These are phyloP conservation scores for Dolichomitus sp. DNA, from an alignment of 2,888 invertebrate genomes.

Conservation along the genomic window DNA sequence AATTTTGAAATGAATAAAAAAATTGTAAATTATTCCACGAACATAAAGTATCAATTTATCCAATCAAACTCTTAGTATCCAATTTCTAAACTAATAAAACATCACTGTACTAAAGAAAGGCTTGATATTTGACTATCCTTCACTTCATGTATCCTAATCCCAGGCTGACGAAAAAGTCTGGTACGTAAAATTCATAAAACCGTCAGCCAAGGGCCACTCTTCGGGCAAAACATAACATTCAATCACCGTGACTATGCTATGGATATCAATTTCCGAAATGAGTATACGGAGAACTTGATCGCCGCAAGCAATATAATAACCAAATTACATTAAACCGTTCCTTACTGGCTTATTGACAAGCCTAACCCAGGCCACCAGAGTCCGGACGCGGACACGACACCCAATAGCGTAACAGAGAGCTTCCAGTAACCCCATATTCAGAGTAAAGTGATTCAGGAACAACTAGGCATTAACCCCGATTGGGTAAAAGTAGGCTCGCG, in stretches of 20 bases:
- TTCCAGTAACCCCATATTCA: conserved; percentile 63
- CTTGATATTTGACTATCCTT: background rate
- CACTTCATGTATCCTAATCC: conserved; percentile 2
- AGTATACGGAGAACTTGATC: conserved; percentile 55
- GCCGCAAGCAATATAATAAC: conserved; percentile 56
- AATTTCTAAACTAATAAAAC: background rate
- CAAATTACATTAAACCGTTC: conserved; percentile 20
- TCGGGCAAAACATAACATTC: conserved; percentile 36
- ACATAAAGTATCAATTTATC: background rate
- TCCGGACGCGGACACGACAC: conserved; percentile 63
- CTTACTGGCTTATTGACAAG: conserved; percentile 7
- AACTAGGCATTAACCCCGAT: conserved; percentile 70
- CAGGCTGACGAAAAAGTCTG: background rate
- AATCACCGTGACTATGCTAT: conserved; percentile 21
- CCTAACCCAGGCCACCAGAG: conserved; percentile 37
- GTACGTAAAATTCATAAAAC: conserved; percentile 33
- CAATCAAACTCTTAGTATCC: background rate
- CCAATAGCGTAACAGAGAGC: conserved; percentile 52
- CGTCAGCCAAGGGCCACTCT: conserved; percentile 53
- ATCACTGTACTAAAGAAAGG: background rate
- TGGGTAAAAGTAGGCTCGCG: conserved; percentile 70
- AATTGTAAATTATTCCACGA: background rate
- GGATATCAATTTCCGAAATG: conserved; percentile 49
- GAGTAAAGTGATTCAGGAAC: conserved; percentile 70
- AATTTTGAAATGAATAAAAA: no score